These are phyloP conservation scores for Zaprionus kolodkinae DNA, from an alignment of 1,140 invertebrate genomes.

Conservation along the genomic window DNA sequence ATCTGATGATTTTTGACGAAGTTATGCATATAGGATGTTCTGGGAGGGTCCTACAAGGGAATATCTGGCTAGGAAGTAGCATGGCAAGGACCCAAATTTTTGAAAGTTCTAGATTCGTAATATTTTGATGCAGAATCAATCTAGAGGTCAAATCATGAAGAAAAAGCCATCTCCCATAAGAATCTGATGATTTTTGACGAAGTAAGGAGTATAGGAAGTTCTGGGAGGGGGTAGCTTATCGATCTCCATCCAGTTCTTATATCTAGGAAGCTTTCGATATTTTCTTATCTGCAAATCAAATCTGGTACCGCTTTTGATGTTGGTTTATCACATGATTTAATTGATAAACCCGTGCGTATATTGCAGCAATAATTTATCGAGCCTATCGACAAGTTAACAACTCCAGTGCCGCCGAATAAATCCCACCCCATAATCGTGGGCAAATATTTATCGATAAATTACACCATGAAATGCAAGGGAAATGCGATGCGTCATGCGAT, in stretches of 20 bases:
- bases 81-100: too few relatives aligned
- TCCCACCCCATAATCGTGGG: background rate
- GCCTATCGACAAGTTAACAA: background rate
- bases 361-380: slow-evolving; percentile 8
- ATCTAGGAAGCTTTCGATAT: background rate
- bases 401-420: background rate
- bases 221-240: too few relatives aligned
- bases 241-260: background rate
- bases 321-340: background rate
- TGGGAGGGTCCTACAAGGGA: too few relatives aligned
- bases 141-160: too few relatives aligned
- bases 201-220: too few relatives aligned
- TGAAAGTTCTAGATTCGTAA: too few relatives aligned
- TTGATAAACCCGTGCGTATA: background rate
- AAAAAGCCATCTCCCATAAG: too few relatives aligned
- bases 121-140: too few relatives aligned
- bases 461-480: slow-evolving; percentile 17
- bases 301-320: background rate
- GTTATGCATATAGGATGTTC: too few relatives aligned
- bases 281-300: background rate
- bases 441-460: slow-evolving; percentile 43
- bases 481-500: slow-evolving; percentile 23
- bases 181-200: too few relatives aligned
- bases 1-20: too few relatives aligned
- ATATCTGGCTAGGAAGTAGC: too few relatives aligned